Base-by-base conservation (phyloP, 2,113 vertebrate species). In the Ceyx cyanopectus region DNA sequence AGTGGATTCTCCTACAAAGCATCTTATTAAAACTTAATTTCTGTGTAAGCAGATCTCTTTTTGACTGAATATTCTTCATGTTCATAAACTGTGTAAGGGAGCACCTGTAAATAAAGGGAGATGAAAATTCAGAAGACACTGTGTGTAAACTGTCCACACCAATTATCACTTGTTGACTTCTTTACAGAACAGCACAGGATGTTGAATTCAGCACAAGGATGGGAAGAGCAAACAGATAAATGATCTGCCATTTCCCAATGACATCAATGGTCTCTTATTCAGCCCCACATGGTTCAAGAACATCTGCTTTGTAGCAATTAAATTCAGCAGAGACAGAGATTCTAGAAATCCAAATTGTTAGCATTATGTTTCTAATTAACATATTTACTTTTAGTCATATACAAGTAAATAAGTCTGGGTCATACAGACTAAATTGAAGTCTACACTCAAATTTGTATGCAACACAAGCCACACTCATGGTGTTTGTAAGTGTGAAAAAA, bases 1-100 rank as follows among this genome's bases (percentile, higher is more conserved):
- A 62, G 53, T 19, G 15, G 26, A 8, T 13, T 84, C 4, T 87
- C 22, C 81, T 56, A 29, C 21, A 76, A 84, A 91, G 13, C 18
- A 66, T 58, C 56, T 74, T 61, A 41, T 75, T 91, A 89, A 81
- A 89, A 91, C 10, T 56, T 87, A 51, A 81, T 70, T 89, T 93
- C 53, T 85, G 6, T 56, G 61, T 79, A 87, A 89, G 34, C 24
- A 87, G 27, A 73, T 79, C 24, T 79, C 24, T 75, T 61, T 92
- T 85, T 79, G 53, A 32, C 30, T 75, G 29, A 76, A 56, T 41
- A 66, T 7, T 14, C 14, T 81, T 74, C 69, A 46, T 4, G 17
- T 20, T 16, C 26, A 43, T 26, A 76, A 85, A 5, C 6, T 53
- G 41, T 86, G 32, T 22, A 84, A 92, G 48, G 18, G 8, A 79